phyloP scores from a whole-genome alignment of 2,888 invertebrate genomes.

The Ypsolopha sequella region DNA sequence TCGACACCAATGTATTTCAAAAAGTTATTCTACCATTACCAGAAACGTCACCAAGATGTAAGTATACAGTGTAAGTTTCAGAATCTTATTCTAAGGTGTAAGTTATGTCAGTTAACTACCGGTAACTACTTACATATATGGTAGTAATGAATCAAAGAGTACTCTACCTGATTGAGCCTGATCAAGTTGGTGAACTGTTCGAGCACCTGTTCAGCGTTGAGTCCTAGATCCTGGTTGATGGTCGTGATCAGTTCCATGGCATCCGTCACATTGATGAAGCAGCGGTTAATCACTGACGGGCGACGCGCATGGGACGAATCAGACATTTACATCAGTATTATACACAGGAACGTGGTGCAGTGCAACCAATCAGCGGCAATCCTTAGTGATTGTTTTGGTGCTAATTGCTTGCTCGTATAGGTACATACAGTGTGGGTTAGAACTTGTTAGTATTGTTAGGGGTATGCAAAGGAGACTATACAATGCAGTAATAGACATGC shows the following conservation, averaged over 20 bases:
- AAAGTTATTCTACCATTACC: too few relatives aligned
- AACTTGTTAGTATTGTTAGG: not conserved
- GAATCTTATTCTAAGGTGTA: too few relatives aligned
- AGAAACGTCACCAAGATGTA: too few relatives aligned
- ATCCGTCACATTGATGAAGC: constrained; percentile 43
- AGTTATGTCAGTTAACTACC: too few relatives aligned
- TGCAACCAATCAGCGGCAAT: not conserved
- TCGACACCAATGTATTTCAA: too few relatives aligned
- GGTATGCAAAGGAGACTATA: not conserved
- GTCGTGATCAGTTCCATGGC: constrained; percentile 20
- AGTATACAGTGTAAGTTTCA: too few relatives aligned
- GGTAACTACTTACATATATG: too few relatives aligned
- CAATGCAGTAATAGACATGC: not conserved
- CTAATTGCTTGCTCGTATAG: too few relatives aligned
- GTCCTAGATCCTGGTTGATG: constrained; percentile 11
- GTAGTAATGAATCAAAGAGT: too few relatives aligned
- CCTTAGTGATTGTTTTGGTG: too few relatives aligned
- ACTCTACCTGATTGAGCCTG: constrained; percentile 13
- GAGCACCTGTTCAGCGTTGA: constrained; percentile 26
- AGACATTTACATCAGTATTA: not conserved
- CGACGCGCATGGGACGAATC: not conserved
- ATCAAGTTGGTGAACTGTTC: constrained; percentile 33
- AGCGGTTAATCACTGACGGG: constrained; percentile 47
- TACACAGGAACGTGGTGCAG: not conserved
- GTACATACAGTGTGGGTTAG: not conserved